Percentiles rank a stretch among this genome's conserved stretches.
Conservation (phyloP, 2,113 vertebrate species). For the Capra hircus region DNA sequence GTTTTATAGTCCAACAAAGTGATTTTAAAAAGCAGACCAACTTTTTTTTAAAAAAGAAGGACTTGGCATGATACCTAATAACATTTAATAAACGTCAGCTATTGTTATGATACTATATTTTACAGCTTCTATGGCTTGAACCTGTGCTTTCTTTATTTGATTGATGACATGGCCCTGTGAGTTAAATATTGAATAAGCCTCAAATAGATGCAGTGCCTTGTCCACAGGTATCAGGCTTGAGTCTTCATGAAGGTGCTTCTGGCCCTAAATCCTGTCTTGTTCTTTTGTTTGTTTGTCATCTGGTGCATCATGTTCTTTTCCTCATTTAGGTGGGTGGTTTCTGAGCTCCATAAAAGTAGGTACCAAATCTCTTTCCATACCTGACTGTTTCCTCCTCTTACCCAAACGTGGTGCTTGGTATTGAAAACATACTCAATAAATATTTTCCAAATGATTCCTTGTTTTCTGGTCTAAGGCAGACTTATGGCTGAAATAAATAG, state of each 20-base stretch:
- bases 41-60: neutral
- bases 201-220: neutral
- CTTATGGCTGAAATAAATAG: neutral
- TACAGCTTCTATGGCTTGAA: neutral
- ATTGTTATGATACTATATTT: neutral
- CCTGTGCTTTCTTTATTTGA: neutral
- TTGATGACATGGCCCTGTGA: neutral
- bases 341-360: neutral
- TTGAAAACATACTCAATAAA: neutral
- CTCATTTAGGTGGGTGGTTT: neutral
- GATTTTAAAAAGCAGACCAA: conserved; percentile 10
- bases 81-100: conserved; percentile 3
- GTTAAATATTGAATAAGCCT: neutral
- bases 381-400: neutral
- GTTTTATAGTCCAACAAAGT: neutral
- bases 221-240: neutral
- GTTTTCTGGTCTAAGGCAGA: neutral
- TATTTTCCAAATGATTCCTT: neutral
- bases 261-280: neutral
- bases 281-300: neutral
- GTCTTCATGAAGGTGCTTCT: neutral
- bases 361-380: neutral
- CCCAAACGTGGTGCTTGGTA: neutral
- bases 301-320: neutral
- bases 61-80: neutral